Evolutionary conservation across 2,797 vertebrate genomes (phyloP).

Genomic region (Lagorchestes hirsutus): DNA sequence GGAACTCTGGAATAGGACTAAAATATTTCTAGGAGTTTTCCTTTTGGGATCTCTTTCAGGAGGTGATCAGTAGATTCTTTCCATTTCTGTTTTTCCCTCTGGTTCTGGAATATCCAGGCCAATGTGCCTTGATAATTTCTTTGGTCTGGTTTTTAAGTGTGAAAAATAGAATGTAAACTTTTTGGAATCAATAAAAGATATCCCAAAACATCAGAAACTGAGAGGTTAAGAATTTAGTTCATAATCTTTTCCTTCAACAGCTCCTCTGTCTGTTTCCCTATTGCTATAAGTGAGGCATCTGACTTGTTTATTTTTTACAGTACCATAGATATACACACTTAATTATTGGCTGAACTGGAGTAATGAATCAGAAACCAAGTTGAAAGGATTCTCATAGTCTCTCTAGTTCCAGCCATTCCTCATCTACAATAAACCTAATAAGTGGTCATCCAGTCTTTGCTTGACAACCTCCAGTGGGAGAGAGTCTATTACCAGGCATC

Average conservation of each 20-base stretch:
- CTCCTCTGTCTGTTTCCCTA: background rate
- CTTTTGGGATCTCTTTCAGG: too few relatives aligned
- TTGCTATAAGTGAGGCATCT: background rate
- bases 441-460: background rate
- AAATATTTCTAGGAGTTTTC: too few relatives aligned
- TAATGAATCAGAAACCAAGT: background rate
- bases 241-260: background rate
- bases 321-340: background rate
- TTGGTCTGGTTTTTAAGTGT: constrained; percentile 9
- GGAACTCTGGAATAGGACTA: too few relatives aligned
- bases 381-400: background rate
- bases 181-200: background rate
- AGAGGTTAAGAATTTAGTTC: background rate
- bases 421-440: background rate
- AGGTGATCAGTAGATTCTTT: too few relatives aligned
- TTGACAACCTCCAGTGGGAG: background rate
- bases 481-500: background rate
- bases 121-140: too few relatives aligned
- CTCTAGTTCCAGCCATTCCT: background rate
- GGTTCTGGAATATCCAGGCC: too few relatives aligned
- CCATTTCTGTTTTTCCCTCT: too few relatives aligned
- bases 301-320: background rate
- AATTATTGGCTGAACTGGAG: background rate
- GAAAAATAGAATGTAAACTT: background rate
- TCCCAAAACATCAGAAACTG: background rate